A percentile compares a stretch with the other conserved stretches of the same genome.
These are phyloP conservation scores for Dusona sp. DNA, from an alignment of 2,888 invertebrate species.

Conservation along the genomic window DNA sequence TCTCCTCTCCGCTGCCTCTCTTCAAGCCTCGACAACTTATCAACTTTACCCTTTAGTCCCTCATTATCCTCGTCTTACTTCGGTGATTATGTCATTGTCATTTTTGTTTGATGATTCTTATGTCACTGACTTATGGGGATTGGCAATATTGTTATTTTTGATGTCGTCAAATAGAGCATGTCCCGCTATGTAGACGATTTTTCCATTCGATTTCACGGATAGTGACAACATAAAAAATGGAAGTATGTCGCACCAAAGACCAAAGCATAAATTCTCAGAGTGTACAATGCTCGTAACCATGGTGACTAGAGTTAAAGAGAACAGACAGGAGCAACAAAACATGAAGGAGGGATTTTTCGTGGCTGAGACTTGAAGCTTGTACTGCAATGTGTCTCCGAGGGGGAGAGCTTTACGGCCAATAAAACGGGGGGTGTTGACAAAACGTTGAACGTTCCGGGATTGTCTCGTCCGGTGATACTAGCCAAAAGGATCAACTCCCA, in stretches of 20 bases:
- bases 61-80: constrained; percentile 13
- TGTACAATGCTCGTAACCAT: constrained; percentile 13
- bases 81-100: neutral
- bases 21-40: neutral
- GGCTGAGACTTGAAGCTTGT: constrained; percentile 1
- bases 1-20: neutral
- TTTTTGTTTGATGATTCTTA: neutral
- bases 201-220: neutral
- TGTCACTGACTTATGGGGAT: neutral
- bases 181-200: neutral
- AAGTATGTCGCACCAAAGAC: neutral
- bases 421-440: constrained; percentile 59
- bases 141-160: neutral
- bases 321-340: constrained; percentile 19
- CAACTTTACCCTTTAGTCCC: constrained; percentile 3
- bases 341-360: constrained; percentile 17
- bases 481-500: constrained; percentile 29
- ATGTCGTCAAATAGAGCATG: neutral
- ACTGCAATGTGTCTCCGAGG: constrained; percentile 16
- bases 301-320: neutral
- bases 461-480: constrained; percentile 47
- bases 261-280: constrained; percentile 6
- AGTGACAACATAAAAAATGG: neutral
- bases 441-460: constrained; percentile 61
- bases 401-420: constrained; percentile 37